Conservation (phyloP, 1,140 invertebrate species). For the Drosophila eugracilis region DNA sequence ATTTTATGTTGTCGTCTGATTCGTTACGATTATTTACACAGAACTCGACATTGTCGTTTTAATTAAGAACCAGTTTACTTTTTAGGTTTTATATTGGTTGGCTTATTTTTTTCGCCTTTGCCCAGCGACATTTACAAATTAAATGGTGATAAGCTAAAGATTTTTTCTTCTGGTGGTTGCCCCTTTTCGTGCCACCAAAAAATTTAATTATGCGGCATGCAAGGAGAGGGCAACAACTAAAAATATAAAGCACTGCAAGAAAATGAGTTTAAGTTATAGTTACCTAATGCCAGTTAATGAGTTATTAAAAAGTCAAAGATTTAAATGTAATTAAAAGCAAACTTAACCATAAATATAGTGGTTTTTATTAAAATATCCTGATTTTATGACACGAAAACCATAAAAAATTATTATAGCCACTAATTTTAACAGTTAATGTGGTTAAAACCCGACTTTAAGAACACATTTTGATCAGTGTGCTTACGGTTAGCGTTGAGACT, state of each 20-base stretch:
- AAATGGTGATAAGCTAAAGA: slow-evolving; percentile 67
- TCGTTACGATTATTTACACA: slow-evolving; percentile 77
- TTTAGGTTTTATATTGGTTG: slow-evolving; percentile 41
- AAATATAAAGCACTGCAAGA: slow-evolving; percentile 20
- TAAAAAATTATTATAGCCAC: neutral
- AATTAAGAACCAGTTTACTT: slow-evolving; percentile 75
- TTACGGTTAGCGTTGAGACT: slow-evolving; percentile 61
- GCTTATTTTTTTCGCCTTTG: slow-evolving; percentile 30
- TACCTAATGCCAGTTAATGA: too few relatives aligned
- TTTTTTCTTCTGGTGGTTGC: slow-evolving; percentile 16
- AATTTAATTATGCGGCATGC: slow-evolving; percentile 74
- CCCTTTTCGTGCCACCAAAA: slow-evolving; percentile 33
- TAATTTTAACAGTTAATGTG: neutral
- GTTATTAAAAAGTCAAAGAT: too few relatives aligned
- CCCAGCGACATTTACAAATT: slow-evolving; percentile 68
- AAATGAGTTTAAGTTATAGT: neutral
- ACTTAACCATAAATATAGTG: too few relatives aligned
- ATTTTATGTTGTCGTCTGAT: slow-evolving; percentile 63
- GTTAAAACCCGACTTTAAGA: neutral
- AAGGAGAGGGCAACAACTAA: slow-evolving; percentile 39
- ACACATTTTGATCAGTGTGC: slow-evolving; percentile 9
- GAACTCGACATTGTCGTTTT: slow-evolving; percentile 73
- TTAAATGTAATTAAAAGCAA: too few relatives aligned
- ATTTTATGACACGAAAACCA: too few relatives aligned
- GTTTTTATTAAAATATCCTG: too few relatives aligned